A percentile compares a stretch with the other conserved stretches of the same genome.
Evolutionary conservation across 2,888 invertebrate species (phyloP).

Genomic region (Phaedon cochleariae): DNA sequence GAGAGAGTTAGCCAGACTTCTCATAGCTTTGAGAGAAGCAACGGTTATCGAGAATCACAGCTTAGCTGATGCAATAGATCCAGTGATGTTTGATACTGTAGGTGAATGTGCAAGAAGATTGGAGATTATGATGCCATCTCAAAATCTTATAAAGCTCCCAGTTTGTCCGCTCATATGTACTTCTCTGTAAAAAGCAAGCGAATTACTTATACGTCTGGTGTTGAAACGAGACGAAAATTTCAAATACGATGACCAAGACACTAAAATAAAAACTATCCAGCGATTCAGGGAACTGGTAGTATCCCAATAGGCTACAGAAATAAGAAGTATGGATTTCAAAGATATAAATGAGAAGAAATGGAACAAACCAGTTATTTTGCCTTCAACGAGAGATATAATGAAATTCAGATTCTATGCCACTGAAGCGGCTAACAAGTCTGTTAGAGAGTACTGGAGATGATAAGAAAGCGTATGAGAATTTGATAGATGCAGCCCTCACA

Average conservation of each 20-base stretch:
- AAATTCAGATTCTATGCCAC: conserved; percentile 36
- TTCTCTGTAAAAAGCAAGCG: conserved; percentile 23
- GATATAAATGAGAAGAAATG: conserved; percentile 40
- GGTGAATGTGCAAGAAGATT: not conserved
- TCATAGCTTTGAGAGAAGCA: conserved; percentile 29
- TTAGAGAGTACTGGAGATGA: conserved; percentile 22
- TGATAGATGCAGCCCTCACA: conserved; percentile 37
- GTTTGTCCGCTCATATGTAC: conserved; percentile 19
- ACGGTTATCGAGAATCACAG: not conserved
- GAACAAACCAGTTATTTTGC: conserved; percentile 35
- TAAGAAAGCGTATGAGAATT: conserved; percentile 28
- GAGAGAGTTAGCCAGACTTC: conserved; percentile 22
- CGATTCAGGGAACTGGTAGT: conserved; percentile 35
- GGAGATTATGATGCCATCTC: conserved; percentile 13
- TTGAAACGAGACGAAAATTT: conserved; percentile 23
- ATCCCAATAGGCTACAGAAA: conserved; percentile 39
- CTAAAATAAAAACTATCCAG: conserved; percentile 35
- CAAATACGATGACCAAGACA: conserved; percentile 15
- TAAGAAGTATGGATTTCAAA: conserved; percentile 38
- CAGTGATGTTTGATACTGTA: conserved; percentile 8
- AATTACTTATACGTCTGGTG: conserved; percentile 18
- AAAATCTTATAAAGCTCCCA: conserved; percentile 2
- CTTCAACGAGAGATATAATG: conserved; percentile 40
- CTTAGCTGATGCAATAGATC: conserved; percentile 2
- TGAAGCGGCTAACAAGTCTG: conserved; percentile 27